Base-by-base conservation (phyloP, 2,797 vertebrate genomes). In the Labroides dimidiatus region DNA sequence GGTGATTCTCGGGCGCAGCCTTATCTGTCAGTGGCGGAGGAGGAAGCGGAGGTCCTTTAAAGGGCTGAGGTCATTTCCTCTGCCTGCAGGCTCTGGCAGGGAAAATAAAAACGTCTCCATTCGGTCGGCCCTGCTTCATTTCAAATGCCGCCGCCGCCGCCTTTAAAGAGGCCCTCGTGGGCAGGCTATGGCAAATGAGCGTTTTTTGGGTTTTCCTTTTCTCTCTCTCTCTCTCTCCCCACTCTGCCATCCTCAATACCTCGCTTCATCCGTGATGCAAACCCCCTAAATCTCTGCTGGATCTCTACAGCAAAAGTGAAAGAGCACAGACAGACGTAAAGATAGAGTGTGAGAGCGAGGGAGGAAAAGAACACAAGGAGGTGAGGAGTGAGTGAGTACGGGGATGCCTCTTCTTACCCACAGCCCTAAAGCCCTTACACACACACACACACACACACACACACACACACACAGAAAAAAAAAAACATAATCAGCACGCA, bases 1-100 rank as follows among this genome's bases (percentile, higher is more conserved):
- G 72, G 85, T 85, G 93, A 81, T 0, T 91, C 91, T 90, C 93
- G 87, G 13, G 90, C 88, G 81, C 84, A 76, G 82, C 65, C 87
- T 94, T 95, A 96, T 93, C 92, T 84, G 92, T 91, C 90, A 85
- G 90, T 76, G 89, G 81, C 12, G 79, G 77, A 48, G 47, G 88
- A 94, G 95, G 94, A 96, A 96, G 93, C 91, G 87, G 93, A 94
- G 92, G 92, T 91, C 93, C 91, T 96, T 93, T 88, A 93, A 90
- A 90, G 55, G 88, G 84, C 77, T 72, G 64, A 93, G 96, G 94
- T 96, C 94, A 96, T 95, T 97, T 97, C 95, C 95, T 94, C 90
- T 94, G 85, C 91, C 93, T 94, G 88, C 77, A 81, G 37, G 92
- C 89, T 93, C 86, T 93, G 92, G 92, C 86, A 93, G 86, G 78